Evolutionary conservation across 2,797 vertebrate genomes (phyloP).

Genomic region (Darevskia nairensis): DNA sequence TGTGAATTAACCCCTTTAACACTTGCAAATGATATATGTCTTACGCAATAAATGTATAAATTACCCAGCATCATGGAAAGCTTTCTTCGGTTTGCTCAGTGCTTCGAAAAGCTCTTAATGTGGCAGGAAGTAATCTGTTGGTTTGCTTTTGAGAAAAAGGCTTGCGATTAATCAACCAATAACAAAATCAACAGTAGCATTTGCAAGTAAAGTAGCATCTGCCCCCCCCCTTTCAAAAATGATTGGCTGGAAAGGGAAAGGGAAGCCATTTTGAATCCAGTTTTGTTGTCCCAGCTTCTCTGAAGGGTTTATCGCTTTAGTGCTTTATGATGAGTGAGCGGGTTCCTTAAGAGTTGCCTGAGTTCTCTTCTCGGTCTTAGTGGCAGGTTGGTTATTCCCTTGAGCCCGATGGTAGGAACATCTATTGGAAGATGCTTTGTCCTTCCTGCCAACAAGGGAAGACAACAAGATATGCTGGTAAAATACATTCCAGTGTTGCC

Average conservation of each 20-base stretch:
- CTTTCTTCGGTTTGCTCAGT: not conserved
- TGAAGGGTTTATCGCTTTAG: conserved; percentile 35
- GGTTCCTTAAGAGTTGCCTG: conserved; percentile 73
- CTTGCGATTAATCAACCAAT: conserved; percentile 69
- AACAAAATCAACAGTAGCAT: conserved; percentile 69
- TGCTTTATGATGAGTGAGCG: conserved; percentile 52
- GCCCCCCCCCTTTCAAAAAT: conserved; percentile 50
- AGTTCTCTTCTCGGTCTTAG: conserved; percentile 73
- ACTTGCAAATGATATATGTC: conserved; percentile 5
- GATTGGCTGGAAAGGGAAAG: conserved; percentile 56
- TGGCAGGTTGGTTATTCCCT: conserved; percentile 58
- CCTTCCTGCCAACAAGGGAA: conserved; percentile 71
- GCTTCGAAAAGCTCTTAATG: conserved; percentile 36
- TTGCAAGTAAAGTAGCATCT: conserved; percentile 63
- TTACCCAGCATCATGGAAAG: not conserved
- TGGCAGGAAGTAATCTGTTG: conserved; percentile 56
- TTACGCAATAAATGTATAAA: conserved; percentile 1
- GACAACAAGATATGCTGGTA: not conserved
- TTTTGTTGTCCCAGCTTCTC: not conserved
- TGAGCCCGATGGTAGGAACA: conserved; percentile 56
- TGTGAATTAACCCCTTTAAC: not conserved
- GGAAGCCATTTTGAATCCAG: conserved; percentile 20
- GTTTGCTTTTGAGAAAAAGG: conserved; percentile 40
- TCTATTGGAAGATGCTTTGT: conserved; percentile 68
- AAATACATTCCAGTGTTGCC: conserved; percentile 5